A percentile compares a stretch with the other conserved stretches of the same genome.
Conservation (phyloP, 1,140 invertebrate genomes). For the Drosophila watanabei region DNA sequence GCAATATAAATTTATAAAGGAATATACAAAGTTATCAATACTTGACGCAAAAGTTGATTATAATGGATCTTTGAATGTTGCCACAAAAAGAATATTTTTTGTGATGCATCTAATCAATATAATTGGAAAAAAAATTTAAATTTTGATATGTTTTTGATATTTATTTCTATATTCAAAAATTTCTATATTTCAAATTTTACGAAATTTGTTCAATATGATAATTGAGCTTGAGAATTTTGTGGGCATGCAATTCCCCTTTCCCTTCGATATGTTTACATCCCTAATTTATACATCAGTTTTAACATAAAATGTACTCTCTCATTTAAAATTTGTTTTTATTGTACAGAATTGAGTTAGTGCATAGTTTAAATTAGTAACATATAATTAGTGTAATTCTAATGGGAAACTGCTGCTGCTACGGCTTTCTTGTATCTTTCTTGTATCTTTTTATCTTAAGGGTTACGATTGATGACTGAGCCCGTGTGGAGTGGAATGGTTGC, state of each 20-base stretch:
- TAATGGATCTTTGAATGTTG: too few species aligned
- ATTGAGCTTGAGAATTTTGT: not conserved
- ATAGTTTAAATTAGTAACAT: constrained; percentile 74
- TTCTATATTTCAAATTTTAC: too few species aligned
- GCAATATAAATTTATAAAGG: too few species aligned
- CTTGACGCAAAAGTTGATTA: too few species aligned
- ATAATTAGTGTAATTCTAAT: constrained; percentile 54
- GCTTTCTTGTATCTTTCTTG: not conserved
- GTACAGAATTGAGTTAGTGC: constrained; percentile 75
- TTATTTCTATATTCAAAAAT: too few species aligned
- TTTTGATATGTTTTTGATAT: too few species aligned
- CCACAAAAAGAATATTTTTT: too few species aligned
- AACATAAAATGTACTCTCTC: constrained; percentile 5
- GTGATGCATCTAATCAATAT: too few species aligned
- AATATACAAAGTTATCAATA: too few species aligned
- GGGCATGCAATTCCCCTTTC: not conserved
- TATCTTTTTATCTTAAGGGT: constrained; percentile 1
- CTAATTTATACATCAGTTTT: not conserved
- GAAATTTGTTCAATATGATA: too few species aligned
- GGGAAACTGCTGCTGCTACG: constrained; percentile 24
- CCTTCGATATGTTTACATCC: not conserved
- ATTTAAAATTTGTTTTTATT: constrained; percentile 38
- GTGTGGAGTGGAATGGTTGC: constrained; percentile 2
- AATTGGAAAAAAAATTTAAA: too few species aligned
- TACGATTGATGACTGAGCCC: constrained; percentile 14